Evolutionary conservation across 2,113 vertebrate genomes (phyloP), one percentile per base, ranked within the genome.

Genomic region (Porphyrio hochstetteri): DNA sequence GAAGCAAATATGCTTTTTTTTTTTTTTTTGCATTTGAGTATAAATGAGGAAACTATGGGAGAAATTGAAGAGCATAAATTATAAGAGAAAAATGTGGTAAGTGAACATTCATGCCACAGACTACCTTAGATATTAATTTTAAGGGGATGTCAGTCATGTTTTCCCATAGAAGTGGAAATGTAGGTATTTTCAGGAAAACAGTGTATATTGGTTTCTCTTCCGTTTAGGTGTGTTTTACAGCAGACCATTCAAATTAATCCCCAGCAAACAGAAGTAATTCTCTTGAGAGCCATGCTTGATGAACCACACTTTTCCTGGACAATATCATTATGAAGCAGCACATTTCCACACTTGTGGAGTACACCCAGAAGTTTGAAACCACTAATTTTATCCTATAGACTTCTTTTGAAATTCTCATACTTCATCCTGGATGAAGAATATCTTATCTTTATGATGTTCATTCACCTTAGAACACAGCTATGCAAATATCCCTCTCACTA

Each of bases 321-420:
- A 93, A 82, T 70, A 55, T 31, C 20, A 84, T 79, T 92, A 44
- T 31, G 85, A 94, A 96, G 40, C 25, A 79, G 9, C 29, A 44
- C 7, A 71, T 36, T 89, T 74, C 20, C 53, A 31, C 29, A 27
- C 1, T 23, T 82, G 48, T 44, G 90, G 61, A 93, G 25, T 88
- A n/a, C 10, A 35, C 21, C 53, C 69, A 84, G 46, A 95, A 92
- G 95, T 93, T 86, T 92, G 72, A 95, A 96, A 75, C 33, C 42
- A 42, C 59, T 86, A 24, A 57, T 96, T 97, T 96, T 82, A 97
- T 94, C 29, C 33, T 17, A 67, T 6, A 16, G 19, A 56, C 25
- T 70, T 91, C 91, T 96, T 10, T 59, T 93, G 74, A 96, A 97
- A 67, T 13, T 60, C 63, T 96, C 88, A 63, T 16, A 69, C n/a